phyloP scores from a whole-genome alignment of 2,113 vertebrate genomes.

The Sphyrna mokarran region DNA sequence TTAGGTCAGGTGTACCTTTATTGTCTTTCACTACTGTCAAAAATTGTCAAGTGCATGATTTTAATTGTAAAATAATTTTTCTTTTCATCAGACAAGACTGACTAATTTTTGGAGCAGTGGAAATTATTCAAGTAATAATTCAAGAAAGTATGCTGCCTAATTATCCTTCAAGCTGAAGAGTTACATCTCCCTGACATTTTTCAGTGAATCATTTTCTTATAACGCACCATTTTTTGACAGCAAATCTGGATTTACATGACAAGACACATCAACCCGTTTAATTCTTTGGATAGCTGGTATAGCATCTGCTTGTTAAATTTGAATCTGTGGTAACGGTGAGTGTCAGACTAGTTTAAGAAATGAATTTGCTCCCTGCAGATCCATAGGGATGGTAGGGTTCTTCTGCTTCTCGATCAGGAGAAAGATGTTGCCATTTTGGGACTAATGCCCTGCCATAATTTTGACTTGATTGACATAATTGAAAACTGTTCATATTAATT shows the following conservation, averaged over 20 bases:
- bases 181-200: constrained; percentile 29
- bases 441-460: neutral
- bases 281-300: constrained; percentile 2
- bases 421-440: neutral
- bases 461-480: neutral
- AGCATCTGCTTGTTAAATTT: constrained; percentile 5
- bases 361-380: constrained; percentile 1
- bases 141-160: neutral
- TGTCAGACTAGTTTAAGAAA: constrained; percentile 7
- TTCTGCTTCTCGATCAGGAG: neutral
- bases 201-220: constrained; percentile 25
- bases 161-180: neutral
- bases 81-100: neutral
- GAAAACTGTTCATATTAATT: neutral
- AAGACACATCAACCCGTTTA: constrained; percentile 4
- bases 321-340: neutral
- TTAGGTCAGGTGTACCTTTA: neutral
- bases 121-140: constrained; percentile 1
- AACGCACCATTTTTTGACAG: neutral
- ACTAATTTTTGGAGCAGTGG: neutral
- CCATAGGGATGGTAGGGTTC: neutral
- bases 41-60: neutral
- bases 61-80: neutral
- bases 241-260: constrained; percentile 14
- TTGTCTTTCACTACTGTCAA: neutral